Base-by-base conservation (phyloP, 2,113 vertebrate species). In the Phrynosoma platyrhinos region DNA sequence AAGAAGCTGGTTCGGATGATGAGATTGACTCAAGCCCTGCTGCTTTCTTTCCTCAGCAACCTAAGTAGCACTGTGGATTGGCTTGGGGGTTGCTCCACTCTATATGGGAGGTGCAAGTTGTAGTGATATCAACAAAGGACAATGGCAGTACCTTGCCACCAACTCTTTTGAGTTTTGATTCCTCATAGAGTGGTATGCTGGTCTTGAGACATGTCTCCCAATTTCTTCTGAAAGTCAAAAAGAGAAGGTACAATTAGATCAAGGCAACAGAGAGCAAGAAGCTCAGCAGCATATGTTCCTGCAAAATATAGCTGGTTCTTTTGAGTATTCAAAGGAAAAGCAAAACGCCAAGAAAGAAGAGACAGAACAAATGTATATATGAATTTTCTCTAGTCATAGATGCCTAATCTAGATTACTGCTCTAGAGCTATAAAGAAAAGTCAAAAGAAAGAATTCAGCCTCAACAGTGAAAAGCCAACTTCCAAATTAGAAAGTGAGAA, bases 151-250 rank as follows among this genome's bases (percentile, higher is more conserved):
- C 75, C 40, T 66, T 89, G 83, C 79, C 77, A 71, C 5, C 8
- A 30, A 86, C 66, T 3, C 84, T 83, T 94, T 89, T 93, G 52
- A 94, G 77, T 47, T 42, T 91, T 87, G 94, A 91, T 88, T 95
- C 94, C 53, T 93, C 84, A 74, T 91, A 87, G 52, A 82, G 75
- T 21, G 91, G 66, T 88, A 90, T 77, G 20, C 83, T 71, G 81
- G 72, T 79, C 90, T 91, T 8, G 89, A 87, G 93, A 81, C 71
- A 87, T 62, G 42, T n/a, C 92, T 89, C 92, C 94, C 91, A 95
- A 87, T 75, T 84, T 77, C 30, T 90, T 90, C 88, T 90, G 88
- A 82, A 95, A 95, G 16, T 93, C 76, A 94, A 53, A 94, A 4
- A 88, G 42, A 94, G 86, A 90, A 93, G 77, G 47, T 85, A 83